Evolutionary conservation across 2,113 vertebrate genomes (phyloP), one percentile per base, ranked within the genome.

Genomic region (Microtus oregoni): DNA sequence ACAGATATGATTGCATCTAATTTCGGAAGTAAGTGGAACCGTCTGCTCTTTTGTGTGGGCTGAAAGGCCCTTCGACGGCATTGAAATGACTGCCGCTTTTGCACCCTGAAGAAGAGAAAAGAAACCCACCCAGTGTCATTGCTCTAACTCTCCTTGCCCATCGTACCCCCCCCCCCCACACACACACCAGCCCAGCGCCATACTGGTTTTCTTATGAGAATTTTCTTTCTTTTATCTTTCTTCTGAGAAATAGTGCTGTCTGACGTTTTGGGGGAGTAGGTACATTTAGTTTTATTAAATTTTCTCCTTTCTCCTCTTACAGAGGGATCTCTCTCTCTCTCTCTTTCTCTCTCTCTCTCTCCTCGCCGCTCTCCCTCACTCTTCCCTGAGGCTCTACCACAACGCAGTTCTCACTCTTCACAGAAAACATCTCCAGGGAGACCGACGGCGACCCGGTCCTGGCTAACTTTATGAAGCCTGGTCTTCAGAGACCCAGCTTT

Each of bases 1-100:
- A 98, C 97, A 97, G 98, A 98, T 98, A 98, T 79, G 96, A 98
- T 97, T 98, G 98, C 97, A 95, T 97, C 98, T 98, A 96, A 97
- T 98, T 98, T 98, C 98, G 97, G 98, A 97, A 93, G 95, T 98
- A 98, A 98, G 97, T 97, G 98, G 97, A 97, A 97, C 93, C 1
- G 65, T 97, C 98, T 98, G 98, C 95, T 98, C 97, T 95, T 98
- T 98, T 98, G 98, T 98, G 92, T 97, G 96, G 90, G 95, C 90
- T 97, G 97, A 97, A 98, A 98, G 98, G 96, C 95, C 63, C 90
- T 0, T 1, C 88, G 41, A 90, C 2, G 32, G 97, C 96, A 97
- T 97, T 98, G 97, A 97, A 97, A 97, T 92, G 97, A 86, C 1
- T 12, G 91, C 97, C 97, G 96, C 96, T 94, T 98, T 97, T 97